Evolutionary conservation across 2,113 vertebrate species (phyloP).

Genomic region (Arvicanthis niloticus): DNA sequence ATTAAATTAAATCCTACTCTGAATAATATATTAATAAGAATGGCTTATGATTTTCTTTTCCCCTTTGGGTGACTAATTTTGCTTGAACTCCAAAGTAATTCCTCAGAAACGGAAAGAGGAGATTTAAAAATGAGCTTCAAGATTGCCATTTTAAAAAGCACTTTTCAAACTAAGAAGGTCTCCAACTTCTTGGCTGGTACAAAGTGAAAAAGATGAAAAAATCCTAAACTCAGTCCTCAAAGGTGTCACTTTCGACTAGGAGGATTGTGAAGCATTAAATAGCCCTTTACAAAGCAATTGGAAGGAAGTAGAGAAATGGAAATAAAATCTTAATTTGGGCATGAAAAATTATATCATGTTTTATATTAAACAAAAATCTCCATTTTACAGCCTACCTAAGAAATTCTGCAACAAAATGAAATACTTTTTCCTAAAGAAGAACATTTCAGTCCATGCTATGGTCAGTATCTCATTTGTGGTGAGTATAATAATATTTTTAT

Average conservation of each 20-base stretch:
- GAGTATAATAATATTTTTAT: not conserved
- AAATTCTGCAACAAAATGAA: slow-evolving; percentile 28
- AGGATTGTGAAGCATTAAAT: slow-evolving; percentile 47
- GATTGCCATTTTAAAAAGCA: slow-evolving; percentile 71
- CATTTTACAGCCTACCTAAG: not conserved
- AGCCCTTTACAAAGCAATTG: slow-evolving; percentile 39
- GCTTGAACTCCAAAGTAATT: slow-evolving; percentile 79
- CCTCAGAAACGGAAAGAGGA: slow-evolving; percentile 70
- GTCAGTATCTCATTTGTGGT: not conserved
- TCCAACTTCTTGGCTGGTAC: not conserved
- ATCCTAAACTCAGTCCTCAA: slow-evolving; percentile 56
- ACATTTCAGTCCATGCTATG: not conserved
- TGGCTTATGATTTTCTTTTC: slow-evolving; percentile 61
- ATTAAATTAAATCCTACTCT: slow-evolving; percentile 76
- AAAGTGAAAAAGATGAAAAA: slow-evolving; percentile 38
- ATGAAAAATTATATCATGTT: slow-evolving; percentile 31
- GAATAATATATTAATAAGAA: slow-evolving; percentile 73
- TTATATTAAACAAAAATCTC: not conserved
- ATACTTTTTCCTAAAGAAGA: not conserved
- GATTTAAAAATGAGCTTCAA: slow-evolving; percentile 74
- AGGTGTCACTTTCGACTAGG: not conserved
- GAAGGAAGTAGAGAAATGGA: not conserved
- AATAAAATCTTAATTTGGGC: slow-evolving; percentile 59
- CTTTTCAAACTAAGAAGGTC: slow-evolving; percentile 55
- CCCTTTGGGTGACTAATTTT: slow-evolving; percentile 75